Conservation (phyloP, 2,797 vertebrate genomes). For the Ciconia nigra region DNA sequence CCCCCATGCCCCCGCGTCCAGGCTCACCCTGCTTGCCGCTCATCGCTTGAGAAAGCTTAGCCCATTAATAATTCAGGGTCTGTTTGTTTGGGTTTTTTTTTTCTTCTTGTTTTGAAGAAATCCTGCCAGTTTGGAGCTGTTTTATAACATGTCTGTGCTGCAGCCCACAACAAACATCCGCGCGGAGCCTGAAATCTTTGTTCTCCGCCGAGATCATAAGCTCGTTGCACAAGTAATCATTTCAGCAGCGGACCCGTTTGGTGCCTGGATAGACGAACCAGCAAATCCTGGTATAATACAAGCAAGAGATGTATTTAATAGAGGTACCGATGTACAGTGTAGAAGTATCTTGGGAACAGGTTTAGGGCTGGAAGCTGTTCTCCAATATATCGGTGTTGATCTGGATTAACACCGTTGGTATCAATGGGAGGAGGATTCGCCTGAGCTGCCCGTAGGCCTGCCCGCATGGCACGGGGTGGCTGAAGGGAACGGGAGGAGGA, state of each 20-base stretch:
- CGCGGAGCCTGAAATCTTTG: background rate
- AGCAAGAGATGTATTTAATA: background rate
- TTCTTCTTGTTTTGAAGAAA: background rate
- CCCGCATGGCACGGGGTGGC: too few species aligned
- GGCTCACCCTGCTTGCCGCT: background rate
- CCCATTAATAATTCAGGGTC: background rate
- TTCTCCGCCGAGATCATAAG: background rate
- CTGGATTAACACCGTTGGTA: background rate
- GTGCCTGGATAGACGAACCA: background rate
- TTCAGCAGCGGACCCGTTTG: background rate
- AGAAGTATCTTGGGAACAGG: background rate
- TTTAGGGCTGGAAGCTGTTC: background rate
- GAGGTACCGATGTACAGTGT: background rate
- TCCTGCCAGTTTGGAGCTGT: background rate
- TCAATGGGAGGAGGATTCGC: background rate
- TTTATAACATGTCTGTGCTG: background rate
- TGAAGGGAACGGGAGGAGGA: background rate
- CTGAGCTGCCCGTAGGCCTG: background rate
- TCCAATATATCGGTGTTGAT: background rate
- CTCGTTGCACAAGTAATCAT: background rate
- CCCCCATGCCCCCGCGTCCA: background rate
- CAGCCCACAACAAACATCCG: background rate
- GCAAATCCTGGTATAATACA: background rate
- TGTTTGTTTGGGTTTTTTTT: background rate
- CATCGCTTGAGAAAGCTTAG: background rate